A percentile compares a stretch with the other conserved stretches of the same genome.
These are phyloP conservation scores for Eurypyga helias DNA, from an alignment of 2,113 vertebrate genomes.

Conservation along the genomic window DNA sequence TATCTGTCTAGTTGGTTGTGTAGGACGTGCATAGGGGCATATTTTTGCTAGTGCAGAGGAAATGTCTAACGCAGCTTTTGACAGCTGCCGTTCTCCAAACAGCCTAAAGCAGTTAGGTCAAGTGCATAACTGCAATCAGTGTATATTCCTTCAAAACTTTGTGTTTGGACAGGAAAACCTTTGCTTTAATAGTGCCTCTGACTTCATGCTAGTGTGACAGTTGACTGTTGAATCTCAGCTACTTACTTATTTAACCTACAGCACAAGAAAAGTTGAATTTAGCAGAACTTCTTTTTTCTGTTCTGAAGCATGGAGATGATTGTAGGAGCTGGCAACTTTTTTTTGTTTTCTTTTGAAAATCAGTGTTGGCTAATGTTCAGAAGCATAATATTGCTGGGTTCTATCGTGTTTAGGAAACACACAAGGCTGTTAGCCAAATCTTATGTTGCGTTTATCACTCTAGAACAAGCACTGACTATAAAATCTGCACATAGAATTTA, in stretches of 20 bases:
- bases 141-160: background rate
- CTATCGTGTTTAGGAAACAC: background rate
- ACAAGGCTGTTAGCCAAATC: background rate
- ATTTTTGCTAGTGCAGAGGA: background rate
- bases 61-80: background rate
- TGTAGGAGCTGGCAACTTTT: background rate
- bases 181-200: background rate
- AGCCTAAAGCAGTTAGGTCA: background rate
- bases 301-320: background rate
- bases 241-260: background rate
- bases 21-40: background rate
- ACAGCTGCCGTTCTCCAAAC: background rate
- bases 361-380: background rate
- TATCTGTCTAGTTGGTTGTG: background rate
- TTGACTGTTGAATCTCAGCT: background rate
- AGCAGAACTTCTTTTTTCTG: background rate
- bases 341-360: background rate
- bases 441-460: background rate
- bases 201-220: background rate
- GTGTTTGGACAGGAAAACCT: background rate
- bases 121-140: background rate
- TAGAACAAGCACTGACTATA: background rate
- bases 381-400: background rate
- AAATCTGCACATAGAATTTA: background rate
- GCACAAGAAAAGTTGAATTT: background rate